A percentile compares a stretch with the other conserved stretches of the same genome.
Conservation (phyloP, 2,797 vertebrate genomes). For the Takifugu ocellatus region DNA sequence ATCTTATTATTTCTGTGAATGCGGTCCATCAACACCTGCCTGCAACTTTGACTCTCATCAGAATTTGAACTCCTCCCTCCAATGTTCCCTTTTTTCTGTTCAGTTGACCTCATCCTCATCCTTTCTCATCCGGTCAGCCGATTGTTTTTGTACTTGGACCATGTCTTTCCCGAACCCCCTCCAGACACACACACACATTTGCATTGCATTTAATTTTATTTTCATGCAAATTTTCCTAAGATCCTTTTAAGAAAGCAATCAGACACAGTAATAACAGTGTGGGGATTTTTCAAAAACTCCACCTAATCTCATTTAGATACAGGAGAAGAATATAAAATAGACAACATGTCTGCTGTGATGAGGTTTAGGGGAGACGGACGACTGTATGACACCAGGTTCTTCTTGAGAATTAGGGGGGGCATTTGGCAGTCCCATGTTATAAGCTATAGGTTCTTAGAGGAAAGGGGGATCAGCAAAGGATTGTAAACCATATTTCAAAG, state of each 20-base stretch:
- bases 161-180: no score
- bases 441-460: conserved; percentile 57
- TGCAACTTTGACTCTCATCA: conserved; percentile 1
- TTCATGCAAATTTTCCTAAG: neutral
- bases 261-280: no score
- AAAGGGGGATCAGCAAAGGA: conserved; percentile 42
- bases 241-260: neutral
- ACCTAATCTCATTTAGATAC: neutral
- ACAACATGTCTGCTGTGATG: conserved; percentile 13
- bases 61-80: neutral
- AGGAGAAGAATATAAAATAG: neutral
- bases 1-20: neutral
- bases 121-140: no score
- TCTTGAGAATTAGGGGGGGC: conserved; percentile 46
- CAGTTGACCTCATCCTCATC: neutral
- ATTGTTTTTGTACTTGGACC: no score
- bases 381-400: conserved; percentile 28
- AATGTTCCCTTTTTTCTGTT: neutral
- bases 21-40: neutral
- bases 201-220: no score
- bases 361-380: conserved; percentile 11
- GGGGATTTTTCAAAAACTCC: neutral
- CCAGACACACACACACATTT: no score
- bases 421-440: conserved; percentile 36
- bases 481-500: conserved; percentile 64